Conservation (phyloP, 2,113 vertebrate genomes). For the Calyptomena viridis region DNA sequence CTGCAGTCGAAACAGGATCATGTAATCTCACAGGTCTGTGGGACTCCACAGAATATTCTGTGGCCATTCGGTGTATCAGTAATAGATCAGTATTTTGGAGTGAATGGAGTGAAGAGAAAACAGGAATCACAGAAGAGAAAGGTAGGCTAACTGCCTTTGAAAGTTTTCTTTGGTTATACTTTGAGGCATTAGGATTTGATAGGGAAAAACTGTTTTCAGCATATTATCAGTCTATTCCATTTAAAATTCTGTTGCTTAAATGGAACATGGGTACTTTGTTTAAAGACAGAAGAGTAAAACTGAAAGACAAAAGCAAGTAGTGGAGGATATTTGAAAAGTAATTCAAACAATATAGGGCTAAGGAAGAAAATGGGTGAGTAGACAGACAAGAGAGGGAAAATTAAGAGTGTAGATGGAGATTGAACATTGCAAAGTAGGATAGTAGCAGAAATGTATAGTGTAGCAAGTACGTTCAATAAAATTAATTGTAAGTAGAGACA, state of each 20-base stretch:
- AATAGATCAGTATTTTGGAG: constrained; percentile 68
- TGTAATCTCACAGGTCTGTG: constrained; percentile 65
- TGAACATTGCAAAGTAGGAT: not conserved
- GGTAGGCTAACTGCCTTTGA: constrained; percentile 1
- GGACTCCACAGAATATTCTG: constrained; percentile 64
- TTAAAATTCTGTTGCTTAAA: not conserved
- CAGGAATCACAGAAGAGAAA: constrained; percentile 56
- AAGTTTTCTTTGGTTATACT: not conserved
- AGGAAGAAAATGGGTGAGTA: not conserved
- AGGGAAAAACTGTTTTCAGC: not conserved
- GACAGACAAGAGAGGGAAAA: not conserved
- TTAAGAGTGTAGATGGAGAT: not conserved
- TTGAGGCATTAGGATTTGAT: not conserved
- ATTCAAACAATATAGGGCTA: not conserved
- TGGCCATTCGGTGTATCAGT: constrained; percentile 45
- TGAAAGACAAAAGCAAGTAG: not conserved
- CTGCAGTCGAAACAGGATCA: accelerated
- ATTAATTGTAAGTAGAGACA: not conserved
- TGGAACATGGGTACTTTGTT: not conserved
- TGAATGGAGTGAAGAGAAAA: constrained; percentile 68
- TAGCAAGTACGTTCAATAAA: not conserved
- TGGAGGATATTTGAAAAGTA: not conserved
- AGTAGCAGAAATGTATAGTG: not conserved
- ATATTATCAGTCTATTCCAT: not conserved
- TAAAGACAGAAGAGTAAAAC: not conserved